phyloP scores from a whole-genome alignment of 2,797 vertebrate species.

The Aselliscus stoliczkanus region DNA sequence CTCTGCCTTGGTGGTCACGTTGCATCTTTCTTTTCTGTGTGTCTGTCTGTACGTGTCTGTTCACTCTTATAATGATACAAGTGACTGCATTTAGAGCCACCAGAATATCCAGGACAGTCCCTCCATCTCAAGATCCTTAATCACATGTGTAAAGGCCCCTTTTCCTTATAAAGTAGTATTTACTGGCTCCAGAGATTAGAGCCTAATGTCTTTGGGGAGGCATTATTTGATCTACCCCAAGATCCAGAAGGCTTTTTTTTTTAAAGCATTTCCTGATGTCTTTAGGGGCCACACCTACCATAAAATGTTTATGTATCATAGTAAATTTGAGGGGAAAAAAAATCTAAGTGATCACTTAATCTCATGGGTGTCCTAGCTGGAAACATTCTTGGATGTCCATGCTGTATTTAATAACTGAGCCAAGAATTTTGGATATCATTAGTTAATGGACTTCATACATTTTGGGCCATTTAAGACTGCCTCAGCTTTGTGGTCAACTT shows the following conservation, averaged over 20 bases:
- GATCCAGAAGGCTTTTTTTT: neutral
- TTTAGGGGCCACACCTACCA: neutral
- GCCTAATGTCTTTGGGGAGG: neutral
- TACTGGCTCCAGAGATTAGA: conserved; percentile 1
- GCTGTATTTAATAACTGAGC: neutral
- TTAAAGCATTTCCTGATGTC: neutral
- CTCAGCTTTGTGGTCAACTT: neutral
- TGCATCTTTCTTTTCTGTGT: neutral
- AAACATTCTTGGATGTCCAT: neutral
- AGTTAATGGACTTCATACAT: neutral
- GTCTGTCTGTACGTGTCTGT: neutral
- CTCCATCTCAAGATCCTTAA: neutral
- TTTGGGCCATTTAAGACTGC: neutral
- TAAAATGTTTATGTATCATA: neutral
- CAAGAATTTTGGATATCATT: neutral
- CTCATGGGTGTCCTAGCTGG: neutral
- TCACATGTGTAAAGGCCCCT: neutral
- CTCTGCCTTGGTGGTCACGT: neutral
- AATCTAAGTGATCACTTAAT: neutral
- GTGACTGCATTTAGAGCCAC: neutral
- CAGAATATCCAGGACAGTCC: neutral
- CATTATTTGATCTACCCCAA: neutral
- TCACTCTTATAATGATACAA: neutral
- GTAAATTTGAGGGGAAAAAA: neutral
- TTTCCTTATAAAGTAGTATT: neutral